Percentiles rank a stretch among this genome's conserved stretches.
phyloP scores from a whole-genome alignment of 2,888 invertebrate species.

The Lissocephala sabroskyi region DNA sequence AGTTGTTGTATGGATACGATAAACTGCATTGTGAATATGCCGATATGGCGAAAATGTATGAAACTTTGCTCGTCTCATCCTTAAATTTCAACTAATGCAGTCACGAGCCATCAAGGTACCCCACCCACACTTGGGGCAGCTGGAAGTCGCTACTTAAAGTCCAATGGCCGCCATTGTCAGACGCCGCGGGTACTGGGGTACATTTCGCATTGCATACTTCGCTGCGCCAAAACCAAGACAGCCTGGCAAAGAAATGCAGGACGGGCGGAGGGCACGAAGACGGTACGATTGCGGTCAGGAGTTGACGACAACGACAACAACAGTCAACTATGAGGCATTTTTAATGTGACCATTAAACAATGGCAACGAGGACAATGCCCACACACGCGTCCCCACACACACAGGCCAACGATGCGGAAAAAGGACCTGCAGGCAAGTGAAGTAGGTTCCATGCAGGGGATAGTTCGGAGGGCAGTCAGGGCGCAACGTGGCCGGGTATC shows the following conservation, averaged over 20 bases:
- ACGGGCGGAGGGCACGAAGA: slow-evolving; percentile 25
- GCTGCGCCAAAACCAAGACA: slow-evolving; percentile 5
- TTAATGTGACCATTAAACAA: slow-evolving; percentile 66
- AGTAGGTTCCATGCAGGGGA: no score
- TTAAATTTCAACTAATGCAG: slow-evolving; percentile 36
- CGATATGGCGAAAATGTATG: neutral
- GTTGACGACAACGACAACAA: slow-evolving; percentile 24
- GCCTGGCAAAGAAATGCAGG: slow-evolving; percentile 30
- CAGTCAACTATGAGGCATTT: slow-evolving; percentile 56
- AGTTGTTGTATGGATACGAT: no score
- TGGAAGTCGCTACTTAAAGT: slow-evolving; percentile 13
- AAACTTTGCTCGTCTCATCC: slow-evolving; percentile 4
- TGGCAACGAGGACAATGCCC: slow-evolving; percentile 54
- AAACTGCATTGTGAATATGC: neutral
- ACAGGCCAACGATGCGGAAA: neutral
- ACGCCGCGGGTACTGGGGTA: slow-evolving; percentile 9
- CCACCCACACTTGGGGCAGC: slow-evolving; percentile 2
- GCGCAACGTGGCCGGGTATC: no score
- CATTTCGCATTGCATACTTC: slow-evolving; percentile 39
- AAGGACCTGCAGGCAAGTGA: slow-evolving; percentile 21
- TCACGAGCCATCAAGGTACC: slow-evolving; percentile 24
- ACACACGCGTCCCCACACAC: slow-evolving; percentile 8
- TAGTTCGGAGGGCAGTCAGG: no score
- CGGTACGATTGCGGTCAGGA: slow-evolving; percentile 41
- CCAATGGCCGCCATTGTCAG: slow-evolving; percentile 20